A percentile compares a stretch with the other conserved stretches of the same genome.
Evolutionary conservation across 2,888 invertebrate genomes (phyloP).

Genomic region (Seira sanloemensis): DNA sequence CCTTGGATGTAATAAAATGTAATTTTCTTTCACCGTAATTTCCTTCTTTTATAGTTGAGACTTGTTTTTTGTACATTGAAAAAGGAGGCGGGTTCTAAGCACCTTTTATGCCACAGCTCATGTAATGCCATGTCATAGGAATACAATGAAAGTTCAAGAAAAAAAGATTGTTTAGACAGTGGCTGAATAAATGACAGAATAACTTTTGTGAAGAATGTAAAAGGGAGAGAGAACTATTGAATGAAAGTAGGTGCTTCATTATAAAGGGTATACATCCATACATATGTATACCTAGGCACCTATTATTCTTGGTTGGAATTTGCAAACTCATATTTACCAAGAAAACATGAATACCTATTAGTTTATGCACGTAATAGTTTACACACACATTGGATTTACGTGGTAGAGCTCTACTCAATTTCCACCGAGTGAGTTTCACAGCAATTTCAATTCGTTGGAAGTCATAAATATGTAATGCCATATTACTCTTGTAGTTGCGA

Average conservation of each 20-base stretch:
- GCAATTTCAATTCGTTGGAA: neutral
- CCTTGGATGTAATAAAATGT: constrained; percentile 21
- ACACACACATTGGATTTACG: no score
- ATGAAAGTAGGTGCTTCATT: no score
- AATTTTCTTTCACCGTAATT: constrained; percentile 44
- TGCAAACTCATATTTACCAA: neutral
- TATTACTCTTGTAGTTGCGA: neutral
- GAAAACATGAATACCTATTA: constrained; percentile 2
- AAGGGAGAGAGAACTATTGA: neutral
- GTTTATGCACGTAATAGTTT: no score
- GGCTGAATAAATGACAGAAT: neutral
- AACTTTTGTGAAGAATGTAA: neutral
- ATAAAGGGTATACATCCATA: no score
- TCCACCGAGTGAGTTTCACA: neutral
- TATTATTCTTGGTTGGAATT: neutral
- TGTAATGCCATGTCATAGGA: neutral
- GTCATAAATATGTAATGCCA: neutral
- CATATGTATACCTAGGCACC: no score
- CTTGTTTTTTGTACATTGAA: no score
- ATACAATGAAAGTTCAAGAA: constrained; percentile 4
- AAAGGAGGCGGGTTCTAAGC: no score
- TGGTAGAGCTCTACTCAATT: no score
- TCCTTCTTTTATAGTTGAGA: constrained; percentile 34
- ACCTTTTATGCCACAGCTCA: neutral
- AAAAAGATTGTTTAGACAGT: neutral